These are phyloP conservation scores for Prunella strophiata DNA, from an alignment of 2,797 vertebrate species.

Conservation along the genomic window DNA sequence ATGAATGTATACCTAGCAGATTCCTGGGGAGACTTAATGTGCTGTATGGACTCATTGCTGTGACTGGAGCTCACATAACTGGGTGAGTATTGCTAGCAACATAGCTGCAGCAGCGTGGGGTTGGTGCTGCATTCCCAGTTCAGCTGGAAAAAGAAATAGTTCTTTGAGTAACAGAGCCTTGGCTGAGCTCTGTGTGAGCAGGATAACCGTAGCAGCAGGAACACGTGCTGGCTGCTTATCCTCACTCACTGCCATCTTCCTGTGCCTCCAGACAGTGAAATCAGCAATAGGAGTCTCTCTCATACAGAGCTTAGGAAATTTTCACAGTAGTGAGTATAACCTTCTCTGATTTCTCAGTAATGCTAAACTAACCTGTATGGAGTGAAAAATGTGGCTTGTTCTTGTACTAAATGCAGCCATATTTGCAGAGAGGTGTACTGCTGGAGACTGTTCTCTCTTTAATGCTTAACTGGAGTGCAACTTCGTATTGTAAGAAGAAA, in stretches of 20 bases:
- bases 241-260: not conserved
- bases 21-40: not conserved
- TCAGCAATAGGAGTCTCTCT: not conserved
- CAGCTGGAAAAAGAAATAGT: not conserved
- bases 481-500: not conserved
- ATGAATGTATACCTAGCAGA: not conserved
- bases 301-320: no score
- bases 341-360: not conserved
- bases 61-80: not conserved
- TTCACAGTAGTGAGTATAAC: not conserved
- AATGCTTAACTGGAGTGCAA: not conserved
- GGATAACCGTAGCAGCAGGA: not conserved
- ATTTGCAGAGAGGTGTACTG: not conserved
- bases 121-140: not conserved
- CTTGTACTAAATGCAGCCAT: not conserved
- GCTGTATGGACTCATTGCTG: not conserved
- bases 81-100: not conserved
- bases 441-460: not conserved
- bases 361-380: not conserved
- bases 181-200: not conserved
- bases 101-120: not conserved
- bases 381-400: not conserved
- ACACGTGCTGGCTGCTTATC: not conserved
- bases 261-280: not conserved
- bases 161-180: not conserved